Percentiles rank a stretch among this genome's conserved stretches.
These are phyloP conservation scores for Colletes gigas DNA, from an alignment of 1,140 invertebrate genomes.

Conservation along the genomic window DNA sequence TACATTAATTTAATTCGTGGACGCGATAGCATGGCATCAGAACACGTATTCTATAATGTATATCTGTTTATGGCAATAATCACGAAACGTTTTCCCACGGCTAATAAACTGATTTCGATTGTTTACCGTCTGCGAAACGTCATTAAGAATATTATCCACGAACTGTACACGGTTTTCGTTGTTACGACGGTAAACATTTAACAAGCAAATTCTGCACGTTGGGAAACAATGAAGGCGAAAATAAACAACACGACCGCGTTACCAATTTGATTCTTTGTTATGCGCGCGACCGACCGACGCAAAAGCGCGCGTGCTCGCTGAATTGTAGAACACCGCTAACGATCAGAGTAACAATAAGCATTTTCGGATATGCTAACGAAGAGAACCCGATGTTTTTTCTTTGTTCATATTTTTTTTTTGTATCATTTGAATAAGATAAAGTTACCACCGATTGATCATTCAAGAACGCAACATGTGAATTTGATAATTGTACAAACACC, in stretches of 20 bases:
- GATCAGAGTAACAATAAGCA: background rate
- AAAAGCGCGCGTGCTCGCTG: too few species aligned
- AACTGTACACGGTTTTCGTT: background rate
- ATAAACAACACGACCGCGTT: background rate
- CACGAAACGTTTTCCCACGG: slow-evolving; percentile 12
- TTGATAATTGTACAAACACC: too few species aligned
- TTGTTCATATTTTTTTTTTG: too few species aligned
- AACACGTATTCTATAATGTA: slow-evolving; percentile 4
- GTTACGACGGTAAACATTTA: background rate
- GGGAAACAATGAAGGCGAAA: background rate
- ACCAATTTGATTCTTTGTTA: background rate
- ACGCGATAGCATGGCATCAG: background rate
- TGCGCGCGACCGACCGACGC: background rate
- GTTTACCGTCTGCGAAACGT: background rate
- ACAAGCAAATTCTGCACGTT: background rate
- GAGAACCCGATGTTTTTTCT: background rate
- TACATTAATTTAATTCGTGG: background rate
- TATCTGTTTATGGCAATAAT: slow-evolving; percentile 12
- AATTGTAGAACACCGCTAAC: background rate
- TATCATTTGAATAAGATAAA: background rate
- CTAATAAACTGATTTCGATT: slow-evolving; percentile 18
- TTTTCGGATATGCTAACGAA: background rate
- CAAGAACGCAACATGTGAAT: too few species aligned
- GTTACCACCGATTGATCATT: too few species aligned
- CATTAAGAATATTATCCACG: slow-evolving; percentile 10